A percentile compares a stretch with the other conserved stretches of the same genome.
Conservation (phyloP, 2,888 invertebrate species). For the Clivina fossor region DNA sequence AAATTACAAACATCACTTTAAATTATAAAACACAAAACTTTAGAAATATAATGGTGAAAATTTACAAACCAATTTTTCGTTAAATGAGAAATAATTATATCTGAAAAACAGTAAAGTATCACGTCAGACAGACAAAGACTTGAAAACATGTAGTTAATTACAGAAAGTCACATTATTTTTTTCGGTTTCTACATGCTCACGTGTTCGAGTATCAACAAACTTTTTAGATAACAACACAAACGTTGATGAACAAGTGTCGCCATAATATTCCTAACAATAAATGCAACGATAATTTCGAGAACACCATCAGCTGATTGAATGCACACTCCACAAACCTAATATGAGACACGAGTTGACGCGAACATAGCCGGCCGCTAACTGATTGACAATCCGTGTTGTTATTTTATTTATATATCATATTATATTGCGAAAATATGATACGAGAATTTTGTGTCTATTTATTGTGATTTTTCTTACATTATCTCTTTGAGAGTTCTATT, state of each 20-base stretch:
- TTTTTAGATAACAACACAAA: slow-evolving; percentile 31
- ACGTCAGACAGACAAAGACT: too few relatives aligned
- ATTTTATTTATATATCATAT: slow-evolving; percentile 27
- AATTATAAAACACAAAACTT: too few relatives aligned
- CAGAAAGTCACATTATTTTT: too few relatives aligned
- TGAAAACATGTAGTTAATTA: too few relatives aligned
- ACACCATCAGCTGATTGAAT: too few relatives aligned
- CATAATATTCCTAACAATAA: not conserved
- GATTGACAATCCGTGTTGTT: slow-evolving; percentile 26
- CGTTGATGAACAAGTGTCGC: slow-evolving; percentile 13
- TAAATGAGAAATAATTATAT: too few relatives aligned
- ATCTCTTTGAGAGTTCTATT: too few relatives aligned
- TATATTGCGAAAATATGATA: slow-evolving; percentile 24
- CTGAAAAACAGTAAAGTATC: too few relatives aligned
- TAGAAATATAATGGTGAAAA: too few relatives aligned
- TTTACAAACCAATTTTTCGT: too few relatives aligned
- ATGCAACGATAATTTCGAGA: too few relatives aligned
- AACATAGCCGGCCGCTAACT: slow-evolving; percentile 24
- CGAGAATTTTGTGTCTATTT: slow-evolving; percentile 11
- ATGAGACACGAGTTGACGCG: slow-evolving; percentile 13
- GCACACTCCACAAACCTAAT: not conserved
- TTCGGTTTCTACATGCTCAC: slow-evolving; percentile 19
- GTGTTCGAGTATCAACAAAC: slow-evolving; percentile 31
- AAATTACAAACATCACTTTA: too few relatives aligned
- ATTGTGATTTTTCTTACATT: not conserved